Conservation (phyloP, 2,888 invertebrate genomes). For the Archips xylosteana region DNA sequence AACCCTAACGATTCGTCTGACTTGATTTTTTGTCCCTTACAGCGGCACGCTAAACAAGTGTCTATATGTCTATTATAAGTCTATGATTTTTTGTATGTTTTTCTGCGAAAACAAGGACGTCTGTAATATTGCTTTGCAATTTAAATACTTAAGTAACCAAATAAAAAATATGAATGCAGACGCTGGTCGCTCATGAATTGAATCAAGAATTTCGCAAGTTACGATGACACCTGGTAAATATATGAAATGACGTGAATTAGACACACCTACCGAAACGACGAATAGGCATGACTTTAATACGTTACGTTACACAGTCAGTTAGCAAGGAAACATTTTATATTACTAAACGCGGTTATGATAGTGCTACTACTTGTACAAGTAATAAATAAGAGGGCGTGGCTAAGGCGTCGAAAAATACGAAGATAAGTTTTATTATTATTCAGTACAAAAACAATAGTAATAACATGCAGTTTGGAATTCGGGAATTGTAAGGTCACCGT, state of each 20-base stretch:
- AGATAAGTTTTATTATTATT: background rate
- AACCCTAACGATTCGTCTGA: too few species aligned
- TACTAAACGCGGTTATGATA: conserved; percentile 19
- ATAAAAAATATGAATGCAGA: background rate
- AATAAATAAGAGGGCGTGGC: conserved; percentile 12
- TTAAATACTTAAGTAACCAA: background rate
- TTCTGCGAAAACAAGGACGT: background rate
- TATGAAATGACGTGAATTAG: conserved; percentile 23
- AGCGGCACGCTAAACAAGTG: too few species aligned
- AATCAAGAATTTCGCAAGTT: background rate
- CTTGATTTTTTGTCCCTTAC: too few species aligned
- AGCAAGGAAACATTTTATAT: conserved; percentile 20
- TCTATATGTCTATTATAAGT: too few species aligned
- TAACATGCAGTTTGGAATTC: too few species aligned
- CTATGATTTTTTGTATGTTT: conserved; percentile 5
- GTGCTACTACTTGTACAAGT: conserved; percentile 13
- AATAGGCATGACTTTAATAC: conserved; percentile 33
- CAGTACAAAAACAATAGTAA: background rate
- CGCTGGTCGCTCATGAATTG: background rate
- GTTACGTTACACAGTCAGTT: conserved; percentile 14
- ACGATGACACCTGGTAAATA: conserved; percentile 22
- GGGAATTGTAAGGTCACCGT: too few species aligned
- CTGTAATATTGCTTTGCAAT: background rate
- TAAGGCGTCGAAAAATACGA: background rate
- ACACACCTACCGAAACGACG: conserved; percentile 38